Conservation (phyloP, 2,113 vertebrate species). For the Opisthocomus hoazin region DNA sequence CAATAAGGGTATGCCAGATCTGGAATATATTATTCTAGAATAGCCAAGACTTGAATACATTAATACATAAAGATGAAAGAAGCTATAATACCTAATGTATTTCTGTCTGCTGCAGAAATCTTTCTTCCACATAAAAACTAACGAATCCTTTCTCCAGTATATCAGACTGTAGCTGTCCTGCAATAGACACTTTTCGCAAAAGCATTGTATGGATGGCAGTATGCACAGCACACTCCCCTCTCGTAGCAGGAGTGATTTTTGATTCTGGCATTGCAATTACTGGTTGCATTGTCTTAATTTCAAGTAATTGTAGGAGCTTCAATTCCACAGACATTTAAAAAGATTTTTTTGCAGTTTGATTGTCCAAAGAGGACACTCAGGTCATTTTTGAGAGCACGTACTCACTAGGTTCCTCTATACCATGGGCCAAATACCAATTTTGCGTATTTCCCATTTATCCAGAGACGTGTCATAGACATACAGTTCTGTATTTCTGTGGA, state of each 20-base stretch:
- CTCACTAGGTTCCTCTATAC: neutral
- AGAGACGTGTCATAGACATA: neutral
- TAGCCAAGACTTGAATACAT: neutral
- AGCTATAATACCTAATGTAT: neutral
- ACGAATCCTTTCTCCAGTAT: neutral
- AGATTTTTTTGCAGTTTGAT: neutral
- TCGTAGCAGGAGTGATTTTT: neutral
- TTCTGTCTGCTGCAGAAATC: neutral
- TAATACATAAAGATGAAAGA: constrained; percentile 8
- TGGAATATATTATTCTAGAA: constrained; percentile 17
- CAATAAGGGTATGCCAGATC: neutral
- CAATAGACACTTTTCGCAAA: neutral
- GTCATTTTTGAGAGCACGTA: neutral
- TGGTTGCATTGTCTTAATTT: neutral
- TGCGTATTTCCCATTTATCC: neutral
- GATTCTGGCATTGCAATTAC: neutral
- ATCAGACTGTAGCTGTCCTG: neutral
- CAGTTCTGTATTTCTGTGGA: neutral
- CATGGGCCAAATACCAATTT: neutral
- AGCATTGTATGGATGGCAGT: fast-evolving
- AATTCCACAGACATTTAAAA: neutral
- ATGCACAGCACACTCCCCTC: fast-evolving
- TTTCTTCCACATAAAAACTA: neutral
- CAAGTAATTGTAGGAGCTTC: neutral
- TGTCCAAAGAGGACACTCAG: neutral